phyloP scores from a whole-genome alignment of 2,797 vertebrate genomes.

The Zalophus californianus region DNA sequence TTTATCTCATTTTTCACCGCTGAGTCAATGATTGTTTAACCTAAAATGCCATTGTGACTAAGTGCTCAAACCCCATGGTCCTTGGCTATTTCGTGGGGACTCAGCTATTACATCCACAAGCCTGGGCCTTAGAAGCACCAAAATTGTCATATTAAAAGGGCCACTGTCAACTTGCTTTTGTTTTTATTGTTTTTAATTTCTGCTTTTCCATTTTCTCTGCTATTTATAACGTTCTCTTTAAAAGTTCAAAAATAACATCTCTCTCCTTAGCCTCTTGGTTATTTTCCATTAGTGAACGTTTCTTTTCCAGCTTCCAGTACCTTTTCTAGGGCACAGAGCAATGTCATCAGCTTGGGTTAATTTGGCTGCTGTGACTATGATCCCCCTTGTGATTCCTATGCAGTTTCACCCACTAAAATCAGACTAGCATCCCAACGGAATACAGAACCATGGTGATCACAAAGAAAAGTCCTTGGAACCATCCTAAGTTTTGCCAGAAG shows the following conservation, averaged over 20 bases:
- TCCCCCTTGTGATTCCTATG: constrained; percentile 23
- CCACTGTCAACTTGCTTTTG: constrained; percentile 75
- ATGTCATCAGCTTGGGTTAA: constrained; percentile 65
- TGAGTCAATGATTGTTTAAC: constrained; percentile 90
- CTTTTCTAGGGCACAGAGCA: constrained; percentile 60
- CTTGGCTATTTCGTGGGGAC: constrained; percentile 83
- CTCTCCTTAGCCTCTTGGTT: constrained; percentile 75
- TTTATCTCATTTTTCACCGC: constrained; percentile 91
- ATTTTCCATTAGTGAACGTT: constrained; percentile 71
- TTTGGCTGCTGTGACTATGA: constrained; percentile 43
- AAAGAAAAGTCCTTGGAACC: neutral
- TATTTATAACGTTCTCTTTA: constrained; percentile 84
- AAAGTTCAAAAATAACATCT: constrained; percentile 83
- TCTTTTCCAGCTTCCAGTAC: constrained; percentile 14
- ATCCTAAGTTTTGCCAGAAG: neutral
- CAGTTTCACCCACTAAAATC: neutral
- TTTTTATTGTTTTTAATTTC: constrained; percentile 85
- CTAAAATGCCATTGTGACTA: constrained; percentile 88
- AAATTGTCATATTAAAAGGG: constrained; percentile 81
- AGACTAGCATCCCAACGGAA: neutral
- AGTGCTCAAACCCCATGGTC: constrained; percentile 85
- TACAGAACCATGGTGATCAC: neutral
- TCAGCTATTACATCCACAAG: constrained; percentile 83
- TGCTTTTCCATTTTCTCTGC: constrained; percentile 76
- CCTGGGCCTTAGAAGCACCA: constrained; percentile 70